Evolutionary conservation across 2,113 vertebrate genomes (phyloP), one percentile per base, ranked within the genome.

Genomic region (Nyctibius bracteatus): DNA sequence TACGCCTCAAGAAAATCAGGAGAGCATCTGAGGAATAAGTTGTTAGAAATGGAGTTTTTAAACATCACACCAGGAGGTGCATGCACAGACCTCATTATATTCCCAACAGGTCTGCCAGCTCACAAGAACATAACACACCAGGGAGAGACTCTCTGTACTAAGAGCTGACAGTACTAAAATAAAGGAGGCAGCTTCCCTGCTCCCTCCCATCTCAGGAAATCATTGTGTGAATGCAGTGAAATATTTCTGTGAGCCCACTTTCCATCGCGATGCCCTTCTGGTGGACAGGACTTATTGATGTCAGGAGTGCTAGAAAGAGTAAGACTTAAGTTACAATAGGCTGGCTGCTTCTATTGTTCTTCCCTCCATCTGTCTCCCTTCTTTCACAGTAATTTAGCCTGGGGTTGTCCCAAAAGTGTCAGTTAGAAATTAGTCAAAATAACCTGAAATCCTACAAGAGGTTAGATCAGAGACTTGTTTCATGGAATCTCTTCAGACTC

Each of bases 1-100:
- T 96, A 95, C 2, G 90, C 96, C 93, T 96, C 94, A 96, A 96
- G 94, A 97, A 97, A 97, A 95, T 86, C 85, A 86, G 95, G 95
- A 94, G 59, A 96, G 94, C 88, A 96, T 97, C 93, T 94, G 95
- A 98, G 86, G 77, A 96, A 91, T 96, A 96, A 92, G 86, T 94
- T 94, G 95, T 96, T 95, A 95, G 95, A 96, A 97, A 96, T 70
- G 80, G 93, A 97, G 92, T 95, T 97, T 85, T 96, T 92, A 94
- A 96, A 95, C 94, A 96, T 95, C 94, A 86, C 96, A 96, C 85
- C 88, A 96, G 95, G 95, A 97, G 94, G 92, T 96, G 77, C 82
- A 62, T 85, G 72, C 96, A 94, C 88, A 91, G 87, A 96, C 90
- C 79, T 97, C 94, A 95, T 96, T 96, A 94, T 94, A 95, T 92